Evolutionary conservation across 2,888 invertebrate genomes (phyloP), one percentile per base, ranked within the genome.

Genomic region (Caenorhabditis wallacei): DNA sequence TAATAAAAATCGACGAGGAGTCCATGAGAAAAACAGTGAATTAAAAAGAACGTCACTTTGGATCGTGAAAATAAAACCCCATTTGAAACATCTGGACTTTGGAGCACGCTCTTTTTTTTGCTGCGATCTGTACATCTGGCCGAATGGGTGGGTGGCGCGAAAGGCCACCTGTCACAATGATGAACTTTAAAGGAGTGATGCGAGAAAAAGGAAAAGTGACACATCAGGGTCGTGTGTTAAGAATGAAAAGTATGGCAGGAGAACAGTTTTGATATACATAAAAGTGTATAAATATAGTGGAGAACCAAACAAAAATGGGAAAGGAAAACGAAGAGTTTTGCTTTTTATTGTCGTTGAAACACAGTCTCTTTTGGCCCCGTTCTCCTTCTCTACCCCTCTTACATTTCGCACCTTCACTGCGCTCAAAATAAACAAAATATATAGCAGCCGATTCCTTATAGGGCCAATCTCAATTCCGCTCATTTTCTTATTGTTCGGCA

Each of bases 381-480:
- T 3, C 48, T n/a, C n/a, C n/a, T 57, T 76, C 75, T 51, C 20
- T 59, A 48, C 48, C 46, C 51, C 75, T 56, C 75, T 53, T 54
- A 2, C 56, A 24, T 26, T 54, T 46, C 53, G 16, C 54, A 40
- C 53, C 40, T 40, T 24, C 22, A 20, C 24, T 16, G 22, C 74
- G 66, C 66, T 76, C 68, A 76, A 68, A 76, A 76, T 68, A 76
- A 76, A 76, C 75, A 75, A 76, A 75, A 72, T 54, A 57, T 68
- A 66, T 69, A 54, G 20, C 37, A 48, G 74, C n/a, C 64, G 66
- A 66, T 68, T 66, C 75, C 75, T 68, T 76, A 64, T 68, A 59
- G 22, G 68, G 68, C 18, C 48, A 24, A 57, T 68, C 43, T 48
- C 30, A 2, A 35, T 35, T 35, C 35, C 35, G 22, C 64, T 37